Base-by-base conservation (phyloP, 1,140 invertebrate genomes). In the Drosophila bifasciata region DNA sequence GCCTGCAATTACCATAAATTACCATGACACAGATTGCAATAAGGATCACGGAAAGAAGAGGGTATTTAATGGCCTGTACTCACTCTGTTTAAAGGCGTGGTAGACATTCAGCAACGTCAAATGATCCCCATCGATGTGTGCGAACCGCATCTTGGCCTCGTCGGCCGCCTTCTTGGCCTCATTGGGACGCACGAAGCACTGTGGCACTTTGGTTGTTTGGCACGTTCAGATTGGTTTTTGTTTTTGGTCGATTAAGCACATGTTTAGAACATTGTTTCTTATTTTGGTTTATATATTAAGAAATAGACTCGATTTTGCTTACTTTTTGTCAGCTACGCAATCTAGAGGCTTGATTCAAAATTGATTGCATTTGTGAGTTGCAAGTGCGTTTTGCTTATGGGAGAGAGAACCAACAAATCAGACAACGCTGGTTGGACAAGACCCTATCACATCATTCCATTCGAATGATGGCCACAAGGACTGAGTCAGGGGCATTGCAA, bases 61-160 rank as follows among this genome's bases (percentile, higher is more conserved):
- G 3, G 11, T 44, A 51, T n/a, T 44, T 17, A 48, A 43, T 16
- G 8, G 0, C 13, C 15, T 19, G 8, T 53, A 96, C 97, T 97
- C 92, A 99, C 98, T 99, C 93, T 99, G 98, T 93, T 99, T 99
- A 91, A 99, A 99, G 23, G 99, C 98, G 91, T 99, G 99, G 91
- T 99, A 99, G 2, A 99, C 99, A 92, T 99, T 99, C 17, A 99
- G 94, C 61, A 99, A 93, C 4, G 99, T 99, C 64, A 99, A 94
- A 92, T 99, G 99, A 93, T 99, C 99, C 19, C 99, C 99, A 93
- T 99, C 99, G 79, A 99, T 99, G 93, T 99, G 99, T 0, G 99
- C 98, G 92, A 99, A 99, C 59, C 98, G 94, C 96, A 99, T 98
- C 94, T 99, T 99, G 69, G 98, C 97, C 92, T 99, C 98, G 92